Base-by-base conservation (phyloP, 30 jellyfish, hydroid and myxozoan genomes). In the Aurelia aurita complex sp. Pacific region DNA sequence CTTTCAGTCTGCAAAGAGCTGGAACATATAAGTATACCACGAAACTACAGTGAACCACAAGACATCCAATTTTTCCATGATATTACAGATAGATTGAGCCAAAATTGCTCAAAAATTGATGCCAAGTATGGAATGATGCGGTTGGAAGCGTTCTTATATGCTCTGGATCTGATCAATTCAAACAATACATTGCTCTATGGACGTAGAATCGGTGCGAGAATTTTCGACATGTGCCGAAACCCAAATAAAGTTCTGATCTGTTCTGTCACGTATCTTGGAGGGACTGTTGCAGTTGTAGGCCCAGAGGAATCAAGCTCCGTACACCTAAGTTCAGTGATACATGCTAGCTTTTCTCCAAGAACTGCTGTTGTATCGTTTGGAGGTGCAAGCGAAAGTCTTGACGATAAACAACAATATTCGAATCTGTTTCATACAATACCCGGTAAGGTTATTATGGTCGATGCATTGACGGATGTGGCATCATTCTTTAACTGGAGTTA, bases 361-460 rank as follows among this genome's bases (percentile, higher is more conserved):
- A 23, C 63, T 38, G 69, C 86, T 6, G 42, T 83, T 4, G 3
- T 91, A 13, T 85, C 97, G 10, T 85, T 70, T 77, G 96, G 96
- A 3, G 94, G 94, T 8, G 35, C 96, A 23, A 54, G 86, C 70
- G 76, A 43, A 10, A 16, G 55, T n/a, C 92, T 81, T 36, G 82
- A 80, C n/a, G 82, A 86, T 46, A 69, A 42, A 18, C 91, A 67
- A 18, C 73, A 74, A 43, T 85, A 78, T 68, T 14, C 67, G 19
- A 85, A 85, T 32, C 32, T 74, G 76, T 86, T 92, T 81, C 89
- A 86, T 50, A 92, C 98, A 10, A 86, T 85, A 6, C 98, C 98
- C 2, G 73, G 84, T 17, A 94, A 85, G 38, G 29, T 18, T 14
- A 4, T 2, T 14, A 63, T 85, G 75, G 76, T 64, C 2, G 85